phyloP scores from a whole-genome alignment of 1,140 invertebrate genomes.

The Platyscapa corneri region DNA sequence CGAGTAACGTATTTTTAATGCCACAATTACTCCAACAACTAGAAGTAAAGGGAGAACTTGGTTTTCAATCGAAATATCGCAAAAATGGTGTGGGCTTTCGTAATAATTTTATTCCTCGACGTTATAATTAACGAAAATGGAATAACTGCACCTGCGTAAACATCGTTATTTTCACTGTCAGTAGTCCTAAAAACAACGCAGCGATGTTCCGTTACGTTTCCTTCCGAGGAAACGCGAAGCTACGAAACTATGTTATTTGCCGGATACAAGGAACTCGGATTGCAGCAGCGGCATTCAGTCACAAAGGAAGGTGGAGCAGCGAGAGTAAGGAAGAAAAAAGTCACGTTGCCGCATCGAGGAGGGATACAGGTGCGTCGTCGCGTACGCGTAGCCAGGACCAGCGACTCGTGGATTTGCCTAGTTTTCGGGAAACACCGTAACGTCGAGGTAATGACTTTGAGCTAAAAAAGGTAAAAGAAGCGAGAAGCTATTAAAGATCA shows the following conservation, averaged over 20 bases:
- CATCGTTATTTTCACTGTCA: background rate
- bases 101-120: no score
- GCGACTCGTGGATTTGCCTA: conserved; percentile 28
- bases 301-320: background rate
- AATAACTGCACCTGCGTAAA: background rate
- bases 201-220: conserved; percentile 10
- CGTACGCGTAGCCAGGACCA: background rate
- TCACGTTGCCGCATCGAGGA: background rate
- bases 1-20: no score
- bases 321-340: background rate
- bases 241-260: conserved; percentile 24
- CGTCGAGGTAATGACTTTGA: conserved; percentile 17
- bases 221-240: background rate
- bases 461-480: conserved; percentile 20
- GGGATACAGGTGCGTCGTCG: conserved; percentile 37
- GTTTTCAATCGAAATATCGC: no score
- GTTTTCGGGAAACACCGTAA: conserved; percentile 24
- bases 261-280: conserved; percentile 24
- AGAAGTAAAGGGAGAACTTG: no score
- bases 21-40: no score
- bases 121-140: no score
- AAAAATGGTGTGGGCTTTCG: no score
- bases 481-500: background rate
- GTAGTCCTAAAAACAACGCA: background rate
- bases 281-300: conserved; percentile 20